Conservation (phyloP, 2,888 invertebrate species). For the Melieria picta region DNA sequence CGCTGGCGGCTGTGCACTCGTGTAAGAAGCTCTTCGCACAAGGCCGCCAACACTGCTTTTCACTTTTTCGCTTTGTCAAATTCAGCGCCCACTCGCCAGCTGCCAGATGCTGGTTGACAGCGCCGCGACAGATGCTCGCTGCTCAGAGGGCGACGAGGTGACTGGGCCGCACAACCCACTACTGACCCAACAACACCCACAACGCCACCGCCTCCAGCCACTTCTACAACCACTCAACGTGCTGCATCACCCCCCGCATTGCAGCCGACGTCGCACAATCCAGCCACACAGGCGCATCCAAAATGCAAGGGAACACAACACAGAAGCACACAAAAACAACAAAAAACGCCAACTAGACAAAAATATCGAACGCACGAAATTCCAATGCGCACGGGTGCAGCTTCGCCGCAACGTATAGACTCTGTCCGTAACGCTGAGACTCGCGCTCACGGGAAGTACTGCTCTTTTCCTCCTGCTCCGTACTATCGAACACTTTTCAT, state of each 20-base stretch:
- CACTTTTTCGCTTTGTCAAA: slow-evolving; percentile 11
- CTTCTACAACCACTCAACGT: too few relatives aligned
- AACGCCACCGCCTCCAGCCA: too few relatives aligned
- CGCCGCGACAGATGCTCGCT: slow-evolving; percentile 10
- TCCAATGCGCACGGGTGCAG: slow-evolving; percentile 37
- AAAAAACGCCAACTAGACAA: slow-evolving; percentile 42
- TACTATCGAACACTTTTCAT: too few relatives aligned
- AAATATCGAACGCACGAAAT: slow-evolving; percentile 40
- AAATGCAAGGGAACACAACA: background rate
- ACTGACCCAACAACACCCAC: background rate
- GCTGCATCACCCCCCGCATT: slow-evolving; percentile 1
- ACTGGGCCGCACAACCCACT: background rate
- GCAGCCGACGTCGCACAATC: background rate
- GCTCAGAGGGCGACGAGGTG: background rate
- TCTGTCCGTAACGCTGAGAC: too few relatives aligned
- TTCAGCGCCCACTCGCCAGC: slow-evolving; percentile 12
- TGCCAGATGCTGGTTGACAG: background rate
- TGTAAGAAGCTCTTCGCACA: slow-evolving; percentile 17
- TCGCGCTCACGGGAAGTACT: too few relatives aligned
- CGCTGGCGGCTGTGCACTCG: slow-evolving; percentile 6
- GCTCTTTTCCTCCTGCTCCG: too few relatives aligned
- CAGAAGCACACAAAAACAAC: background rate
- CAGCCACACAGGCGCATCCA: too few relatives aligned
- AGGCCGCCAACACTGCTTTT: slow-evolving; percentile 12
- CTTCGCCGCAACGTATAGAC: background rate